Conservation (phyloP, 2,797 vertebrate genomes). For the Sebastiscus albofasciatus region DNA sequence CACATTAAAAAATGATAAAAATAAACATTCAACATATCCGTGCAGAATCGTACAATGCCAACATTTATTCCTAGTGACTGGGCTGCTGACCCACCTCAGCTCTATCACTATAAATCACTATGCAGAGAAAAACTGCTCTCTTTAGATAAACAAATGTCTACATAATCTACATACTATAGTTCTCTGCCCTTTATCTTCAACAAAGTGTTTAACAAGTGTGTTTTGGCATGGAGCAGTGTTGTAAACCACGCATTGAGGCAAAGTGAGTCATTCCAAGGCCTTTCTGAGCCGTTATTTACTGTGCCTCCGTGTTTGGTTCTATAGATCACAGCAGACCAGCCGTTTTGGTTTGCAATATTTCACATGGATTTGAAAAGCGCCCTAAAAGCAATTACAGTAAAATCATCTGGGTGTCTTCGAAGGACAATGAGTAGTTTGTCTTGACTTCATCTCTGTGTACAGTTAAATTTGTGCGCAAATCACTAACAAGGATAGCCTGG, state of each 20-base stretch:
- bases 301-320: conserved; percentile 4
- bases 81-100: neutral
- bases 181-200: conserved; percentile 27
- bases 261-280: conserved; percentile 25
- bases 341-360: conserved; percentile 39
- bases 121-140: neutral
- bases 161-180: conserved; percentile 9
- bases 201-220: conserved; percentile 35
- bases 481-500: neutral
- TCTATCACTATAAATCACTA: neutral
- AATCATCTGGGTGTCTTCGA: conserved; percentile 19
- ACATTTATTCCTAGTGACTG: neutral
- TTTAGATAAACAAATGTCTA: neutral
- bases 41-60: neutral
- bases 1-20: neutral
- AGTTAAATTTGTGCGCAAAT: conserved; percentile 8
- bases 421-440: conserved; percentile 9
- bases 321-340: conserved; percentile 21
- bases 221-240: conserved; percentile 14
- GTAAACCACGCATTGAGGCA: conserved; percentile 17
- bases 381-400: conserved; percentile 29
- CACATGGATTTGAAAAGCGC: conserved; percentile 30
- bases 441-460: conserved; percentile 14
- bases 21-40: neutral
- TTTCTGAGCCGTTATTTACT: conserved; percentile 28